Evolutionary conservation across 1,140 invertebrate species (phyloP).

Genomic region (Arctopsyche grandis): DNA sequence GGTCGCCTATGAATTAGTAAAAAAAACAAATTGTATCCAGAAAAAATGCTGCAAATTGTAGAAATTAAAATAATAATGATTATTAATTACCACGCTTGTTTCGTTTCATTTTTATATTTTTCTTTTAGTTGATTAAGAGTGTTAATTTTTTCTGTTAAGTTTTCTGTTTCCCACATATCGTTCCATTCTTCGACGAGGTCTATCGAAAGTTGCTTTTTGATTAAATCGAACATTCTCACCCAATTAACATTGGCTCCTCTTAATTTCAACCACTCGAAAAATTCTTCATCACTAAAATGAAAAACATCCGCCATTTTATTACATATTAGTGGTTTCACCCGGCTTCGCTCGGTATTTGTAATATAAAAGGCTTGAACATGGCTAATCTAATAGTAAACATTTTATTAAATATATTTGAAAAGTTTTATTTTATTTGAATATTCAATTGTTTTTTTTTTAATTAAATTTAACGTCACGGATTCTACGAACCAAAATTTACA

Average conservation of each 20-base stretch:
- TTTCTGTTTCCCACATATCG: constrained; percentile 64
- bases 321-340: no score
- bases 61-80: neutral
- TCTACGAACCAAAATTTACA: no score
- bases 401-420: no score
- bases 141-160: constrained; percentile 61
- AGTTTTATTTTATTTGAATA: no score
- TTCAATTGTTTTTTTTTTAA: no score
- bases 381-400: no score
- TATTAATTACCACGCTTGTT: constrained; percentile 57
- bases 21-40: no score
- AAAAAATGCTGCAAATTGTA: neutral
- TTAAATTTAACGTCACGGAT: no score
- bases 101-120: constrained; percentile 57
- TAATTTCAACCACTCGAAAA: constrained; percentile 27
- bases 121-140: constrained; percentile 60
- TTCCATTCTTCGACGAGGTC: constrained; percentile 62
- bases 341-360: no score
- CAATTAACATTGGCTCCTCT: constrained; percentile 62
- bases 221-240: constrained; percentile 62
- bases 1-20: constrained; percentile 59
- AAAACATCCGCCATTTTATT: neutral
- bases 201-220: constrained; percentile 61
- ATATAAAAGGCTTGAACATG: no score
- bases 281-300: constrained; percentile 46